phyloP scores from a whole-genome alignment of 2,888 invertebrate species.

The Herminia tarsipennalis region DNA sequence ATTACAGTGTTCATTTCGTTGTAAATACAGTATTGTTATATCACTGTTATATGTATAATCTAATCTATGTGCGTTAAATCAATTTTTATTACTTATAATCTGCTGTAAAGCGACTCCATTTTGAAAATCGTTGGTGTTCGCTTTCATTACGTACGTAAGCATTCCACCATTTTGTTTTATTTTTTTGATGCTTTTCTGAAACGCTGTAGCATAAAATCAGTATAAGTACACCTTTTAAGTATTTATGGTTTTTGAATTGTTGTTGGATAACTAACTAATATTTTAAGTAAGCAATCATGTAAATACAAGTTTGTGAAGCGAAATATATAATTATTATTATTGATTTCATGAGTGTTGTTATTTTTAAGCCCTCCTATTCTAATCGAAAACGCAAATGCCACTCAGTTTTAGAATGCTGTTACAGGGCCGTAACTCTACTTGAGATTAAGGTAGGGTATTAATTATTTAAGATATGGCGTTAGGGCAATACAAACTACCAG shows the following conservation, averaged over 20 bases:
- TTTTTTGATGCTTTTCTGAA: constrained; percentile 59
- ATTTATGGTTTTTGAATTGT: constrained; percentile 75
- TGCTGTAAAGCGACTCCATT: constrained; percentile 20
- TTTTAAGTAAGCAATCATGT: constrained; percentile 81
- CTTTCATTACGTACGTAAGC: constrained; percentile 70
- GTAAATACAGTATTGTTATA: constrained; percentile 73
- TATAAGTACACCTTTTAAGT: constrained; percentile 75
- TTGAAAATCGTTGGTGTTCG: constrained; percentile 43
- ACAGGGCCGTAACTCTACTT: no score
- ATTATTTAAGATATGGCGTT: no score
- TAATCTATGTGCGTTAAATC: constrained; percentile 36
- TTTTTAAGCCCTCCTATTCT: no score
- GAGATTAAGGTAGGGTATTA: no score
- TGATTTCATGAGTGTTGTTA: constrained; percentile 38
- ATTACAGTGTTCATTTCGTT: constrained; percentile 74
- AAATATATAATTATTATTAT: constrained; percentile 77
- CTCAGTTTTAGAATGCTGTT: no score
- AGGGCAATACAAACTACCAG: no score
- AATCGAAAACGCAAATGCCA: no score
- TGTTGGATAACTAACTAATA: constrained; percentile 70
- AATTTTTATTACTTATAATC: constrained; percentile 15
- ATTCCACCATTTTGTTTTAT: constrained; percentile 67
- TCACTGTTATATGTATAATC: constrained; percentile 51
- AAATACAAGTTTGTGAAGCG: constrained; percentile 83
- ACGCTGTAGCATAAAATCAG: constrained; percentile 57